Evolutionary conservation across 2,797 vertebrate species (phyloP), one percentile per base, ranked within the genome.

Genomic region (Picus viridis): DNA sequence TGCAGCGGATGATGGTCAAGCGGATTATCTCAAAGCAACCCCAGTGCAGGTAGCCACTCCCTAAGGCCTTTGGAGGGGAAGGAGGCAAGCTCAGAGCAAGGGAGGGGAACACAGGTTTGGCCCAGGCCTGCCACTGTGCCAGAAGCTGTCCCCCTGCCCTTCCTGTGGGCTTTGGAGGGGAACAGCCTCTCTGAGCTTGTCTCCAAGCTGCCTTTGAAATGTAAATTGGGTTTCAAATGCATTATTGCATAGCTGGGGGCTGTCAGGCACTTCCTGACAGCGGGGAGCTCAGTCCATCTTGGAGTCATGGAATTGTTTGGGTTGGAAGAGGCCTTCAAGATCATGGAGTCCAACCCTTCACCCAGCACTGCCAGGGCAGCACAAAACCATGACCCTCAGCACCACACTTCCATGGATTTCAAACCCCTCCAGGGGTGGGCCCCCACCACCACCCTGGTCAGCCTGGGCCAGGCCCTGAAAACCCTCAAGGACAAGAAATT

Each of bases 21-120:
- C 99, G 98, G 30, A 99, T 99, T 99, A 99, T 99, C 96, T 99
- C 99, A 7, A 99, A 96, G 97, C 99, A 99, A 63, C 99, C 99
- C 98, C 98, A 99, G 18, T 97, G 98, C 41, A 99, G 97, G 96
- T 99, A 99, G 4, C 99, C 99, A 0, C 99, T 99, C 68, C 98
- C 98, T 89, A 99, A 20, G 4, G 99, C 99, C 99, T 99, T 92
- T 2, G 49, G 36, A 45, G 22, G 39, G 18, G 32, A 27, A 4
- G 17, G 5, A 2, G 12, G 29, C 10, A 16, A 30, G 10, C 14
- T 70, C 15, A 65, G 32, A 34, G 53, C 2, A 43, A 3, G 51
- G 4, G 12, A 23, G 79, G 17, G 62, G 20, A 29, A 24, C 16
- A 63, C 58, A 18, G n/a, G n/a, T 16, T 43, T 16, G 14, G 12